Conservation (phyloP, 2,797 vertebrate species). For the Eulemur coronatus region DNA sequence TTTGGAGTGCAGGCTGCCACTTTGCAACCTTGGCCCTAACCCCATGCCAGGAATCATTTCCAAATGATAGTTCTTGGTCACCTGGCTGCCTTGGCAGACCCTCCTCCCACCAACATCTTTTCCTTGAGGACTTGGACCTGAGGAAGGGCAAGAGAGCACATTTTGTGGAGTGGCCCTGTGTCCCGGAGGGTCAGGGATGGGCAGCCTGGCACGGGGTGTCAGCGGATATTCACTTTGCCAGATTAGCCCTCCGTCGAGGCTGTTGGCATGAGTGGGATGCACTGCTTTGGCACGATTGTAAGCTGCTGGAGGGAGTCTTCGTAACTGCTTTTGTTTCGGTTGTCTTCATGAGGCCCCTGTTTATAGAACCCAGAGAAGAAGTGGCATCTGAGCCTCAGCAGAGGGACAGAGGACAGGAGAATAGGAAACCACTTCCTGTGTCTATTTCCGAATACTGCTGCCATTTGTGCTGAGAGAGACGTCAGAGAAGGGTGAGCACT, state of each 20-base stretch:
- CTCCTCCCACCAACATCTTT: neutral
- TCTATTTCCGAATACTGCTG: neutral
- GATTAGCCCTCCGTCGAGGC: too few species aligned
- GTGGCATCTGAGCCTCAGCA: neutral
- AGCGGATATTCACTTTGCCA: neutral
- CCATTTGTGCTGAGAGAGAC: neutral
- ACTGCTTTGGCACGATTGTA: neutral
- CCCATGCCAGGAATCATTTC: neutral
- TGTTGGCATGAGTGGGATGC: neutral
- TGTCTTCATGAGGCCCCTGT: neutral
- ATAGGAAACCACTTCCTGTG: neutral
- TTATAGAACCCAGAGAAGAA: neutral
- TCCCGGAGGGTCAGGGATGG: neutral
- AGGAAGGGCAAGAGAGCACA: neutral
- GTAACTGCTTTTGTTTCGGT: neutral
- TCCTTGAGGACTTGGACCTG: neutral
- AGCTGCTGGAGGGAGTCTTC: too few species aligned
- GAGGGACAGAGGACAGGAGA: neutral
- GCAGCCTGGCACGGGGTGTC: neutral
- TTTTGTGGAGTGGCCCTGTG: neutral
- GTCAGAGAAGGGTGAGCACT: neutral
- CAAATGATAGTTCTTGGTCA: neutral
- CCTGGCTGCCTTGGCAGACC: neutral
- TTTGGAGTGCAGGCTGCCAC: neutral
- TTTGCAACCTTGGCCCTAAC: neutral